Base-by-base conservation (phyloP, 2,113 vertebrate genomes). In the Leuciscus idus region DNA sequence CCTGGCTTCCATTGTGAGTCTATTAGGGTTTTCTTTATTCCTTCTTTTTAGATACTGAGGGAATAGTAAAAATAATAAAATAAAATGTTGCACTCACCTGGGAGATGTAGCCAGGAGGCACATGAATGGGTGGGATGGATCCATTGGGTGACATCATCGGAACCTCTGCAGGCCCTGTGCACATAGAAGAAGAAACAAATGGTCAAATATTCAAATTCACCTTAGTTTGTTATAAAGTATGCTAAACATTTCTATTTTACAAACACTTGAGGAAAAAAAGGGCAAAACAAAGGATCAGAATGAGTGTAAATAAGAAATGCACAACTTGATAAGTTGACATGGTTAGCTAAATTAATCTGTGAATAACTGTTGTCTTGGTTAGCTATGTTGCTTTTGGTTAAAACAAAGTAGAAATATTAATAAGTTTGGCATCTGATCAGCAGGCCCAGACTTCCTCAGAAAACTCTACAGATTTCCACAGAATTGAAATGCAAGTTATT, bases 111-210 rank as follows among this genome's bases (percentile, higher is more conserved):
- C 98, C 98, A 0, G 97, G 98, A 90, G 98, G 98, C 36, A 99
- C 98, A 30, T 99, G 98, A 89, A 99, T 99, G 87, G 98, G 97
- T 78, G 98, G 98, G 87, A 99, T 99, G 83, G 98, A 99, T 86
- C 98, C 98, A 89, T 99, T 99, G 52, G 98, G 98, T 91, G 98
- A 99, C 97, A 99, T 97, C 98, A 99, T 99, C 88, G 98, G 98
- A 92, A 99, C 98, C 90, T 99, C 98, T 83, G 98, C 98, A 81
- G 98, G 98, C 92, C 98, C 98, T 99, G 89, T 10, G 74, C 57
- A 26, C 13, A 87, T 2, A 72, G 23, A 28, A 92, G 0, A 78
- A 6, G 21, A 52, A 52, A 77, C 76, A 19, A 61, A 70, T 4
- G 6, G 43, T 70, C 13, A 36, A 50, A 78, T 55, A 66, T 64